Evolutionary conservation across 64 coral and sea anemone species (phyloP), one percentile per base, ranked within the genome.

Genomic region (Montipora sp.): DNA sequence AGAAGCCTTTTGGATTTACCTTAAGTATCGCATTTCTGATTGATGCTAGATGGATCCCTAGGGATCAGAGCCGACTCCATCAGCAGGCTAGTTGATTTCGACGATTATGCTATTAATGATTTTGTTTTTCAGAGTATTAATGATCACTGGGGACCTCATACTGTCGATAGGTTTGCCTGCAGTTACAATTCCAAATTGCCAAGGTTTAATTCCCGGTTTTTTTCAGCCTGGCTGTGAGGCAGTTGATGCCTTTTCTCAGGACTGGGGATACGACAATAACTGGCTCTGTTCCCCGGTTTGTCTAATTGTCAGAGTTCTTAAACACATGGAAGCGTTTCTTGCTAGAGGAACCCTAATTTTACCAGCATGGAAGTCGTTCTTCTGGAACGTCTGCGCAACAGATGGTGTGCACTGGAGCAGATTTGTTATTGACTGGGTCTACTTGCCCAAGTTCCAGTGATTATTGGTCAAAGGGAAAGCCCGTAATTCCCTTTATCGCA

Each of bases 121-220:
- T 68, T 53, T 9, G 46, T 87, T 1, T 87, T 92, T 79, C 16
- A 11, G 12, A 8, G 23, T 12, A 48, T 92, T 16, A 51, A 92
- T 50, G 16, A 3, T 13, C 21, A 49, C 8, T 92, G 90, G 90
- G 82, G 81, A 22, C 90, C 90, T 2, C 89, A 91, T 47, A 91
- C 79, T 9, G 77, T 95, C 11, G 88, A 95, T 68, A 78, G 71
- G 36, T 94, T 94, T 49, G 86, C 66, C 2, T 94, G 92, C 77
- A 45, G 19, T 83, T 94, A 95, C 15, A 95, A 90, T 73, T 48
- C 45, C 4, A 95, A 90, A 27, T 59, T 90, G 7, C 18, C 45
- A 11, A 77, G 93, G 87, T 95, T 95, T 48, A 95, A 95, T 19
- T 90, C 88, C 8, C 81, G 75, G 66, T 57, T 79, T 43, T 88